A percentile compares a stretch with the other conserved stretches of the same genome.
These are phyloP conservation scores for Stegostoma tigrinum DNA, from an alignment of 2,113 vertebrate species.

Conservation along the genomic window DNA sequence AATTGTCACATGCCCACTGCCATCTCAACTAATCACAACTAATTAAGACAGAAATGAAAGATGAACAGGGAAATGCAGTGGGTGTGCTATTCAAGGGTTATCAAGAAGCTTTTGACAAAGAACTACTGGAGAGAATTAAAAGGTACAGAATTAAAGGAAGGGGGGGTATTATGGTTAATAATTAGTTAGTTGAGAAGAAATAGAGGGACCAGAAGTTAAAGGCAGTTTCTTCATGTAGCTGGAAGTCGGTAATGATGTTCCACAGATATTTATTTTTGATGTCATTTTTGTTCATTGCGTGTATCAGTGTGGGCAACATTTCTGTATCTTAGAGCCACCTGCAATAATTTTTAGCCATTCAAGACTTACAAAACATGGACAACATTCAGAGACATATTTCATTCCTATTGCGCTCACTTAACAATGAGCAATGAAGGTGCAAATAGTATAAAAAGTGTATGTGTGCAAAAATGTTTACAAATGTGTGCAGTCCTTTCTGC, in stretches of 20 bases:
- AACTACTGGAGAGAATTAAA: not conserved
- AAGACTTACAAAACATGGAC: too few relatives aligned
- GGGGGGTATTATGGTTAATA: not conserved
- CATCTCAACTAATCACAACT: not conserved
- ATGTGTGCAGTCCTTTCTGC: too few relatives aligned
- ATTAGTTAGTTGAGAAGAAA: not conserved
- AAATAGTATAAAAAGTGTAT: too few relatives aligned
- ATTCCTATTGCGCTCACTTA: too few relatives aligned
- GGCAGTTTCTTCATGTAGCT: not conserved
- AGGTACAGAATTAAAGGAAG: not conserved
- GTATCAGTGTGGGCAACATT: not conserved
- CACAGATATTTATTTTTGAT: not conserved
- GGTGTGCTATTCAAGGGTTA: not conserved
- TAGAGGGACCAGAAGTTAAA: not conserved
- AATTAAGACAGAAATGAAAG: not conserved
- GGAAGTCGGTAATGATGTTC: not conserved
- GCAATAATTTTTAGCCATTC: too few relatives aligned
- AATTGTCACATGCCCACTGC: not conserved
- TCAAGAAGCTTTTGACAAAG: not conserved
- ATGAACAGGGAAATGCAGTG: too few relatives aligned
- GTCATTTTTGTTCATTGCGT: not conserved
- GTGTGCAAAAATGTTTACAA: too few relatives aligned
- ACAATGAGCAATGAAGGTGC: too few relatives aligned
- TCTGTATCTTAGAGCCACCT: too few relatives aligned
- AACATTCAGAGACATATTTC: too few relatives aligned